Base-by-base conservation (phyloP, 2,797 vertebrate genomes). In the Lacerta viridis region DNA sequence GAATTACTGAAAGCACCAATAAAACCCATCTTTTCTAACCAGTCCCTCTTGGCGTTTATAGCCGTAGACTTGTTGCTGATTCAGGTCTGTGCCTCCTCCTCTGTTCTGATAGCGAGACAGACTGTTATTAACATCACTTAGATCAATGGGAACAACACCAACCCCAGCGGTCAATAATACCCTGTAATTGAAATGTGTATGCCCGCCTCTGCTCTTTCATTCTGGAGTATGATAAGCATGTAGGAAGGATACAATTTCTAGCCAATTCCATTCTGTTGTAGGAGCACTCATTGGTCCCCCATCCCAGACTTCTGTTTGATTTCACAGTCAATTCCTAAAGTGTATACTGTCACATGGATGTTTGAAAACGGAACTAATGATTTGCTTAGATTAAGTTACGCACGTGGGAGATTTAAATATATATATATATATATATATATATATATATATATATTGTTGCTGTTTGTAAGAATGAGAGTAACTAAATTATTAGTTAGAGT, bases 61-160 rank as follows among this genome's bases (percentile, higher is more conserved):
- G 20, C 20, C 4, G 83, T 20, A 78, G 50, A 59, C 2, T 36
- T n/a, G 41, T 69, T 88, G n/a, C 23, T 46, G 77, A 80, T 80
- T 88, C 82, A 72, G 23, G 29, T 20, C 68, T 50, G 68, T 50
- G 72, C 15, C 27, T 72, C 17, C n/a, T 84, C 20, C 29, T 80
- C 76, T 61, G 13, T 36, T 88, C 55, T 33, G 50, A 80, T 5
- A 61, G 50, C 1, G 11, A 50, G 87, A 64, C 50, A 84, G 55
- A 27, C n/a, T 69, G 36, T 64, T 84, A 61, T 88, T 80, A 74
- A 74, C 7, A 55, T 43, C 66, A 25, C 66, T 84, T 75, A 82
- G 27, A 25, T 81, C 18, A 46, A 75, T 9, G 20, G 50, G 27
- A 61, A 46, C 36, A 61, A 71, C 4, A 29, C 27, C 76, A 43